Conservation (phyloP, 2,113 vertebrate species). For the Gila orcuttii region DNA sequence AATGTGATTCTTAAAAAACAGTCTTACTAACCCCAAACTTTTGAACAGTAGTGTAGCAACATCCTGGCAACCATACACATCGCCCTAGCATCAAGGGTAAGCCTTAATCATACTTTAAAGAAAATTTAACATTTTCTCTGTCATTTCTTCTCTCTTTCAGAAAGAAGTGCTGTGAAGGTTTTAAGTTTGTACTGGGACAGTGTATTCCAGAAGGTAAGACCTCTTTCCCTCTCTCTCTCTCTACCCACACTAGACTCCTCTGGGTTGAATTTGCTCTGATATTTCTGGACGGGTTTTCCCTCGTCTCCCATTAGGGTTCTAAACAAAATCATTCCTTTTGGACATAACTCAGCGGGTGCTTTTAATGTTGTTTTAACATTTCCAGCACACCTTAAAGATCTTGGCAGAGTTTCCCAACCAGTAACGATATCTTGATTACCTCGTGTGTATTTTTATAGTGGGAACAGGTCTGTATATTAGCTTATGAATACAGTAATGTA, state of each 20-base stretch:
- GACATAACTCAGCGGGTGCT: not conserved
- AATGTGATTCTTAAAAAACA: too few relatives aligned
- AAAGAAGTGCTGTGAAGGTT: constrained; percentile 96
- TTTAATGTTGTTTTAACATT: constrained; percentile 48
- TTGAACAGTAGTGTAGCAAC: not conserved
- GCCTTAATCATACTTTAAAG: not conserved
- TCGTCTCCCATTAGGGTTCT: constrained; percentile 29
- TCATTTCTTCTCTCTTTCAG: constrained; percentile 72
- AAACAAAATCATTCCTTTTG: constrained; percentile 34
- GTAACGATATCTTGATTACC: constrained; percentile 42
- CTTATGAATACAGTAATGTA: constrained; percentile 13
- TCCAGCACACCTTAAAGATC: constrained; percentile 19
- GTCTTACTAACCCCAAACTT: too few relatives aligned
- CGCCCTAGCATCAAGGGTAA: not conserved
- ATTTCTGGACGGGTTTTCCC: constrained; percentile 41
- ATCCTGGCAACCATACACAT: not conserved
- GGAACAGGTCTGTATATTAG: constrained; percentile 15
- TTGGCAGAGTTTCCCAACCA: constrained; percentile 28
- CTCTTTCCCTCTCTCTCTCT: constrained; percentile 20
- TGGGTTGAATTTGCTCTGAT: constrained; percentile 53
- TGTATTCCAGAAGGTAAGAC: constrained; percentile 97
- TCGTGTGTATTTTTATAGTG: constrained; percentile 28
- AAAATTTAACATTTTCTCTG: not conserved
- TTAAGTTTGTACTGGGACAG: constrained; percentile 96
- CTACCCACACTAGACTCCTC: constrained; percentile 41